Percentiles rank a stretch among this genome's conserved stretches.
phyloP scores from a whole-genome alignment of 2,888 invertebrate species.

The Azorinus chamasolen region DNA sequence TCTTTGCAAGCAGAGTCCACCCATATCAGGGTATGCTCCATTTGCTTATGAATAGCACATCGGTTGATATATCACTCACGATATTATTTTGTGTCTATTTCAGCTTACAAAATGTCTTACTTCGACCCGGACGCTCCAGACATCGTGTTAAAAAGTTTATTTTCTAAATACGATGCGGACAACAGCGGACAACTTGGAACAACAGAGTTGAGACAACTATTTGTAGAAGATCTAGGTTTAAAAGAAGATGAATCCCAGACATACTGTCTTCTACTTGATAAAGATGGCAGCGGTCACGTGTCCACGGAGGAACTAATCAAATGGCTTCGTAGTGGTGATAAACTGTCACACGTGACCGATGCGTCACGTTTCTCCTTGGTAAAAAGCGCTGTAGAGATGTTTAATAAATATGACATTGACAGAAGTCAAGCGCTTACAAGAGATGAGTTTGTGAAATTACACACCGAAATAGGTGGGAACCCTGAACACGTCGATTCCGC shows the following conservation, averaged over 20 bases:
- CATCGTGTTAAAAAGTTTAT: slow-evolving; percentile 27
- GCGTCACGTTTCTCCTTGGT: slow-evolving; percentile 10
- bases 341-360: slow-evolving; percentile 17
- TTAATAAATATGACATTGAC: slow-evolving; percentile 30
- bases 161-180: slow-evolving; percentile 32
- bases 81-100: too few species aligned
- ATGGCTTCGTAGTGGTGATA: slow-evolving; percentile 31
- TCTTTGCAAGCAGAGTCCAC: too few species aligned
- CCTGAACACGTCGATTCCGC: slow-evolving; percentile 6
- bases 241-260: slow-evolving; percentile 12
- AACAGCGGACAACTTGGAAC: slow-evolving; percentile 16
- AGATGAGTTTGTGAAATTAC: slow-evolving; percentile 30
- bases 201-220: slow-evolving; percentile 9
- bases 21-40: too few species aligned
- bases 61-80: too few species aligned
- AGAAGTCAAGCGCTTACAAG: slow-evolving; percentile 10
- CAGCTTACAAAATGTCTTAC: background rate
- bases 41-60: too few species aligned
- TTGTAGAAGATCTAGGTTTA: slow-evolving; percentile 28
- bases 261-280: slow-evolving; percentile 26
- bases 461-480: slow-evolving; percentile 16
- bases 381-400: slow-evolving; percentile 32
- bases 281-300: slow-evolving; percentile 12
- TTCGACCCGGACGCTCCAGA: slow-evolving; percentile 26
- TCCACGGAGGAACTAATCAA: slow-evolving; percentile 19